phyloP scores from a whole-genome alignment of 2,797 vertebrate species.

The Botia almorhae region DNA sequence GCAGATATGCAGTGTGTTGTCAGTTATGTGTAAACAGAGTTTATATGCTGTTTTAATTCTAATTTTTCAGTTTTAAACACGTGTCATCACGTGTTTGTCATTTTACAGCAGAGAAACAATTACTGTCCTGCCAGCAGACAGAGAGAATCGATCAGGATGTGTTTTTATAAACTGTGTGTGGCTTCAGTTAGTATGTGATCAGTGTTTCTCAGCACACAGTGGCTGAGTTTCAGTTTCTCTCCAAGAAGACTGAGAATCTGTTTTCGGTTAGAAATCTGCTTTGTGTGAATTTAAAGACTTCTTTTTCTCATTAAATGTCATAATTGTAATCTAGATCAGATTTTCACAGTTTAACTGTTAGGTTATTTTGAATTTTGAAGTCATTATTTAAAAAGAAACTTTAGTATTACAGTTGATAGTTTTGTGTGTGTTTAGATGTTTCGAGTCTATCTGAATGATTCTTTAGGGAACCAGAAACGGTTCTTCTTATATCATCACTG shows the following conservation, averaged over 20 bases:
- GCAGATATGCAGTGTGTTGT: background rate
- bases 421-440: no score
- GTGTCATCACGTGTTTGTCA: slow-evolving; percentile 7
- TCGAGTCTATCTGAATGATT: no score
- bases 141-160: slow-evolving; percentile 34
- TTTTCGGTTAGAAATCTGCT: slow-evolving; percentile 22
- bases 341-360: background rate
- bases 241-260: slow-evolving; percentile 23
- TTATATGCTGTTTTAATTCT: no score
- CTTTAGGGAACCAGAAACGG: no score
- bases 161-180: slow-evolving; percentile 39
- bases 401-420: no score
- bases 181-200: slow-evolving; percentile 25
- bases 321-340: background rate
- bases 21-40: no score
- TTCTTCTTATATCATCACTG: no score
- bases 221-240: slow-evolving; percentile 5
- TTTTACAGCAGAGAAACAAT: slow-evolving; percentile 20
- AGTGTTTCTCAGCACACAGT: slow-evolving; percentile 15
- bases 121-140: slow-evolving; percentile 31
- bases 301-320: background rate
- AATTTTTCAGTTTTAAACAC: no score
- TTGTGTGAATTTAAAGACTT: background rate
- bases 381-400: no score
- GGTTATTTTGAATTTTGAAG: background rate